Evolutionary conservation across 2,797 vertebrate species (phyloP).

Genomic region (Steatocranus sp.): DNA sequence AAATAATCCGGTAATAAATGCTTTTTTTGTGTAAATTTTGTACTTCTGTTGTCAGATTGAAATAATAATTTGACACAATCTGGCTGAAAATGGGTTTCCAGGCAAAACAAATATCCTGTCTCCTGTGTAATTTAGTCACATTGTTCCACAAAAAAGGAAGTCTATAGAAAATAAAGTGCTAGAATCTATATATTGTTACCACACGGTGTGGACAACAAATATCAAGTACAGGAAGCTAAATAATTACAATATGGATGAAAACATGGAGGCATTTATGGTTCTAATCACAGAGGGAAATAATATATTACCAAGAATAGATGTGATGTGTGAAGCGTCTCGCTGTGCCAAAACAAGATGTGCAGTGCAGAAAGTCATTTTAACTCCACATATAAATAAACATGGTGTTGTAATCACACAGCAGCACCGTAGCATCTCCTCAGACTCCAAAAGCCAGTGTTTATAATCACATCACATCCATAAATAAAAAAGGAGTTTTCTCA

Average conservation of each 20-base stretch:
- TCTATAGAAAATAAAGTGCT: constrained; percentile 39
- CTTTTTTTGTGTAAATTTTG: constrained; percentile 9
- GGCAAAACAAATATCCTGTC: constrained; percentile 40
- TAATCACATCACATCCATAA: background rate
- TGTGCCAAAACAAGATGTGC: background rate
- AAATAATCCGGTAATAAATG: background rate
- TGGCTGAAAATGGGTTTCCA: constrained; percentile 43
- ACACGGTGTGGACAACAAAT: background rate
- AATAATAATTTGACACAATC: constrained; percentile 57
- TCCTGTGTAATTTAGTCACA: constrained; percentile 36
- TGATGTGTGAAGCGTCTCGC: background rate
- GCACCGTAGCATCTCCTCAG: background rate
- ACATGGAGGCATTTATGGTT: background rate
- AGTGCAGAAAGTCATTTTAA: background rate
- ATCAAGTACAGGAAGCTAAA: background rate
- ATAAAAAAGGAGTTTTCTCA: background rate
- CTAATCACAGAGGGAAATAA: background rate
- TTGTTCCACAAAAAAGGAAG: constrained; percentile 35
- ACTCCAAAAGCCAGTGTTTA: background rate
- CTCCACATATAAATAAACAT: background rate
- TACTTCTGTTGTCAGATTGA: constrained; percentile 45
- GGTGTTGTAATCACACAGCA: background rate
- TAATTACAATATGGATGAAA: background rate
- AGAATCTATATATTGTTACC: constrained; percentile 23
- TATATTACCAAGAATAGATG: background rate